Percentiles rank a stretch among this genome's conserved stretches.
These are phyloP conservation scores for Strigamia transsilvanica DNA, from an alignment of 2,888 invertebrate genomes.

Conservation along the genomic window DNA sequence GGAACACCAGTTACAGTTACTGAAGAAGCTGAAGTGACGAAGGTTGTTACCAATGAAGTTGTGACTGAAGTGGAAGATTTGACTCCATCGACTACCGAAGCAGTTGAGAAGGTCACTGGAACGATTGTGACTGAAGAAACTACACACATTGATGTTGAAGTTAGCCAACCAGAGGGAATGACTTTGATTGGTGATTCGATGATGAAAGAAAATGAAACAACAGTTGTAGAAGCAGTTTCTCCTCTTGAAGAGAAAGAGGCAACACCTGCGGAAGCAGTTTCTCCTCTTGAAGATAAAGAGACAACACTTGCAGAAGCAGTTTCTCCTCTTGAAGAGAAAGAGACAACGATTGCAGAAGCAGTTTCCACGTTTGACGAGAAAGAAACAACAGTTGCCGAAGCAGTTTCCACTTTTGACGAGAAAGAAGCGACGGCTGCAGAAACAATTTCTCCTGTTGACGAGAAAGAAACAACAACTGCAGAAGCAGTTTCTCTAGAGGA, in stretches of 20 bases:
- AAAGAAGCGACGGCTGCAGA: background rate
- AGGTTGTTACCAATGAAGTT: background rate
- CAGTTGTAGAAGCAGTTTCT: constrained; percentile 5
- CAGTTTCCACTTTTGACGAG: background rate
- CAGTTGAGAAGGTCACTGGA: constrained; percentile 31
- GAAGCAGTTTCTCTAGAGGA: background rate
- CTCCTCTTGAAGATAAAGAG: background rate
- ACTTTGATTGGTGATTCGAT: constrained; percentile 12
- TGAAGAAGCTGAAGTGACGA: background rate
- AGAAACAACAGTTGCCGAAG: background rate
- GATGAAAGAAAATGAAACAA: constrained; percentile 19
- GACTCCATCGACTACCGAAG: constrained; percentile 55
- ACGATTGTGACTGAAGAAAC: constrained; percentile 11
- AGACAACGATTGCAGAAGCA: background rate
- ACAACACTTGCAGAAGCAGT: background rate
- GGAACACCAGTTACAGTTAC: constrained; percentile 55
- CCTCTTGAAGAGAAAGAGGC: background rate
- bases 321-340: background rate
- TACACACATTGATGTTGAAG: background rate
- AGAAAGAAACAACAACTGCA: background rate
- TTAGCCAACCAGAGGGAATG: constrained; percentile 11
- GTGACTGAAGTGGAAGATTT: constrained; percentile 54
- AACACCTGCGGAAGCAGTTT: background rate
- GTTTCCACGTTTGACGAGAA: background rate
- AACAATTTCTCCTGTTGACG: background rate